Evolutionary conservation across 2,113 vertebrate species (phyloP), one percentile per base, ranked within the genome.

Genomic region (Myxocyprinus asiaticus): DNA sequence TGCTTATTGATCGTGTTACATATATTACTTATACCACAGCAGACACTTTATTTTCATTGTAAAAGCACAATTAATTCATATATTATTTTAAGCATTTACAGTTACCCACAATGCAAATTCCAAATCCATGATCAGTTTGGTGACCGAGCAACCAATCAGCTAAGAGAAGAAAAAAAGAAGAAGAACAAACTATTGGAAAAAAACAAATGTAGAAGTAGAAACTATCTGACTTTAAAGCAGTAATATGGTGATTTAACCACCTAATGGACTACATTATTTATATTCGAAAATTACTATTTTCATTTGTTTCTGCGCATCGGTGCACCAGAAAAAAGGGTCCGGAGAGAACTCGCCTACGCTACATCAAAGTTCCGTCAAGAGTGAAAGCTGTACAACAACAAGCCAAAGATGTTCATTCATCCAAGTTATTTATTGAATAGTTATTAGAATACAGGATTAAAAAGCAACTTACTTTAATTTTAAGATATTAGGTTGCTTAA

Each of bases 31-130:
- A 22, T 7, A 17, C 11, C 44, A 22, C 0, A 2, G 11, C 0
- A 17, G 4, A 72, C 2, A 7, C 0, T 11, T 5, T 0, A 3
- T 59, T 61, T 12, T 17, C 10, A 47, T 11, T 8, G 43, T 8
- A 61, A 4, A 11, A 47, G 22, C 14, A 3, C 58, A 5, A n/a
- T 7, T 59, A 61, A 73, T 73, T 2, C 3, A 22, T 4, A 5
- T 50, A 11, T 75, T 51, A 14, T 2, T 63, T 9, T 51, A 4
- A 33, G 1, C 22, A 6, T 6, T 42, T 33, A 3, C 17, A 48
- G 45, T 63, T 75, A 75, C 72, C 72, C 72, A 75, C 9, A 75
- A 75, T 75, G 72, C 72, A 63, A 4, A 6, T 75, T 43, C 0
- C 63, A 61, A 10, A 10, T 53, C 50, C 2, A 33, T 33, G 22